phyloP scores from a whole-genome alignment of 1,140 invertebrate species.

The Heterodera schachtii region DNA sequence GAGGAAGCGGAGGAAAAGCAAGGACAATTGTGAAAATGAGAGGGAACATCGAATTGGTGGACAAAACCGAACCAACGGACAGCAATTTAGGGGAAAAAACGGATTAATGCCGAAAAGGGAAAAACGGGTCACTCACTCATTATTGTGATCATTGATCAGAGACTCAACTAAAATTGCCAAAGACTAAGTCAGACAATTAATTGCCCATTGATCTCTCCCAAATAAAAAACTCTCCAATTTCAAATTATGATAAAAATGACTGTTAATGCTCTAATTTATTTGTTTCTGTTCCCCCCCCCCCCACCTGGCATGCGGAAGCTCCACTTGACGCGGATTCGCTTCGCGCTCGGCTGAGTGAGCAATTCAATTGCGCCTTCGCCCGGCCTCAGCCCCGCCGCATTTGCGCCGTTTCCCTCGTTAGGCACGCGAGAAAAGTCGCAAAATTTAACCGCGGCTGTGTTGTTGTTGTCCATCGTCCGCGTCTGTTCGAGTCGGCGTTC shows the following conservation, averaged over 20 bases:
- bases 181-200: too few species aligned
- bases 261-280: too few species aligned
- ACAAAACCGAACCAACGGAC: neutral
- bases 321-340: slow-evolving; percentile 14
- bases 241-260: too few species aligned
- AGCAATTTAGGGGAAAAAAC: too few species aligned
- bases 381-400: neutral
- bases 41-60: neutral
- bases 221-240: too few species aligned
- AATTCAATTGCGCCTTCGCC: neutral
- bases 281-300: too few species aligned
- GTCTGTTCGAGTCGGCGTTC: slow-evolving; percentile 16
- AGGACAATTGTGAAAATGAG: neutral
- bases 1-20: slow-evolving; percentile 9
- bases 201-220: too few species aligned
- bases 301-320: slow-evolving; percentile 6
- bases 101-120: too few species aligned
- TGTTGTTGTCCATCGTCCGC: slow-evolving; percentile 21
- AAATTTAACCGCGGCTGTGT: neutral
- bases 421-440: neutral
- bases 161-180: too few species aligned
- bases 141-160: too few species aligned
- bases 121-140: too few species aligned
- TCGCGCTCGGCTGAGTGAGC: slow-evolving; percentile 8
- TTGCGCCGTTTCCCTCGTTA: neutral